phyloP scores from a whole-genome alignment of 1,140 invertebrate species.

The Aricia agestis region DNA sequence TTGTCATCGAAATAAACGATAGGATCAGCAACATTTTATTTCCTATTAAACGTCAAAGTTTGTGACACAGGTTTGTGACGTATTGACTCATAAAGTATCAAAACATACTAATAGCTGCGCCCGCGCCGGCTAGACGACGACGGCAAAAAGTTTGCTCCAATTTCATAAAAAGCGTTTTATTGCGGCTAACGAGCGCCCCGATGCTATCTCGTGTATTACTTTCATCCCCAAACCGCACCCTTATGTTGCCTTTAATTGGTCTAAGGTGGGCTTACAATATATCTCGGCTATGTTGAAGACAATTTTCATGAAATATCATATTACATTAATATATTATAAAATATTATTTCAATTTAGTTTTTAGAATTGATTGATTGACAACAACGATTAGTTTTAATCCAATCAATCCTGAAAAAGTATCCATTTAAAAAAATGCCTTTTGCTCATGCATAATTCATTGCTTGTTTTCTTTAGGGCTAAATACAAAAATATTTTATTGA shows the following conservation, averaged over 20 bases:
- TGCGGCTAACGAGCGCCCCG: constrained; percentile 62
- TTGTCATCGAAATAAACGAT: too few species aligned
- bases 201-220: constrained; percentile 68
- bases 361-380: too few species aligned
- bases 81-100: constrained; percentile 27
- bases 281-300: too few species aligned
- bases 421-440: too few species aligned
- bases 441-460: too few species aligned
- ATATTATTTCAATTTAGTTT: too few species aligned
- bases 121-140: constrained; percentile 43
- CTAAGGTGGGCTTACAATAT: constrained; percentile 47
- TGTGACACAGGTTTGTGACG: background rate
- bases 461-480: too few species aligned
- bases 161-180: constrained; percentile 61
- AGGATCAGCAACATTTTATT: background rate
- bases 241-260: constrained; percentile 51
- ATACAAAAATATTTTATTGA: background rate
- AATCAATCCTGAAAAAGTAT: too few species aligned
- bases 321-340: too few species aligned
- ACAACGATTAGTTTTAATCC: too few species aligned
- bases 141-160: constrained; percentile 64
- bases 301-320: too few species aligned
- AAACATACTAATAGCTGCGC: constrained; percentile 57
- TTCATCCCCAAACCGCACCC: constrained; percentile 64
- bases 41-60: background rate